Base-by-base conservation (phyloP, 1,140 invertebrate genomes). In the Limonius californicus region DNA sequence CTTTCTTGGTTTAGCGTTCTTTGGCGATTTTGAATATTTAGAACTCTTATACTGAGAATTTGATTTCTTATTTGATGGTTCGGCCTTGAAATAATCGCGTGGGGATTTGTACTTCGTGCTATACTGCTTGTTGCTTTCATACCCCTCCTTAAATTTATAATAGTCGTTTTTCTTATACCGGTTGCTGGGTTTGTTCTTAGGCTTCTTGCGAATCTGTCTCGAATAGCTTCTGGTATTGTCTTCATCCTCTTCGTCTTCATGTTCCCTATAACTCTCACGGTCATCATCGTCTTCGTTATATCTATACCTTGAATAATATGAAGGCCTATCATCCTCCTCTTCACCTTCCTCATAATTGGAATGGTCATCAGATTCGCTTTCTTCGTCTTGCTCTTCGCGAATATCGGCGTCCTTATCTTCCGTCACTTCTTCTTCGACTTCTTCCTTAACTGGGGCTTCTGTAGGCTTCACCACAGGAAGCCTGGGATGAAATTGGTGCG, bases 351-450 rank as follows among this genome's bases (percentile, higher is more conserved):
- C 47, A 11, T 53, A 19, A 19, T 18, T 53, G 3, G 16, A 53
- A 53, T 15, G 21, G 2, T 53, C 21, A 18, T 53, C 21, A 18
- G 12, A 23, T 4, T 45, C 16, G 2, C 9, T n/a, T 15, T 18
- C 14, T 7, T 20, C 21, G 2, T 53, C 47, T 16, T 53, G 8
- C n/a, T 39, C 35, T 12, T 39, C 35, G 8, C 35, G 35, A 14
- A 43, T 59, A 12, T 67, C 62, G 15, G 63, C 65, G 7, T 67
- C 59, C 8, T 55, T 60, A n/a, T 64, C 62, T 20, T 64, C 62
- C 4, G n/a, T 54, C 8, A 56, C 57, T 47, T 66, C 64, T 14
- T 18, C 21, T 35, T 62, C 55, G 0, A 23, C 50, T 39, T 62
- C 59, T 11, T 54, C 35, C 30, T 58, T 30, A 6, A 62, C 63